A percentile compares a stretch with the other conserved stretches of the same genome.
phyloP scores from a whole-genome alignment of 2,888 invertebrate species.

The Allophyes oxyacanthae region DNA sequence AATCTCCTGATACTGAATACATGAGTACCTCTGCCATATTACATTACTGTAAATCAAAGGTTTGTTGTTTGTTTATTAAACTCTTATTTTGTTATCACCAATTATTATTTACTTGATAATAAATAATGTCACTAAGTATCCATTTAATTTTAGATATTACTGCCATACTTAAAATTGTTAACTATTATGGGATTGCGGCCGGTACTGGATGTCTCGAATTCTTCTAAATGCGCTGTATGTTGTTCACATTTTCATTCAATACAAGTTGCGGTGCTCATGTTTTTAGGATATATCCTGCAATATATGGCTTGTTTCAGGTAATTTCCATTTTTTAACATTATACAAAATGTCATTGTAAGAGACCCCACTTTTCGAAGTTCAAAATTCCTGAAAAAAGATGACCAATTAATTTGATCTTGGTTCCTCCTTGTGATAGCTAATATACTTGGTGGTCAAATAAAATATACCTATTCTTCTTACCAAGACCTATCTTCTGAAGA shows the following conservation, averaged over 20 bases:
- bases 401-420: too few species aligned
- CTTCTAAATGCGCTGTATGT: slow-evolving; percentile 89
- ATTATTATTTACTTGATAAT: neutral
- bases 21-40: slow-evolving; percentile 94
- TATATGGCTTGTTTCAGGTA: slow-evolving; percentile 94
- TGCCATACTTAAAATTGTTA: slow-evolving; percentile 93
- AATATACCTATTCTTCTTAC: too few species aligned
- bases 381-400: too few species aligned
- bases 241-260: slow-evolving; percentile 92
- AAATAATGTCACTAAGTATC: neutral
- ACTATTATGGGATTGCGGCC: slow-evolving; percentile 94
- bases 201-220: slow-evolving; percentile 90
- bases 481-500: too few species aligned
- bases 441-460: too few species aligned
- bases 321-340: slow-evolving; percentile 37
- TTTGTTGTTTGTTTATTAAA: slow-evolving; percentile 54
- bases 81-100: neutral
- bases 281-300: slow-evolving; percentile 93
- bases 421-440: too few species aligned
- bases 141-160: slow-evolving; percentile 90
- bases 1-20: slow-evolving; percentile 91
- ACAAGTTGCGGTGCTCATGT: slow-evolving; percentile 91
- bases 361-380: too few species aligned
- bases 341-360: too few species aligned
- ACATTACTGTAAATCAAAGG: slow-evolving; percentile 94